Percentiles rank a stretch among this genome's conserved stretches.
These are phyloP conservation scores for Thyatira batis DNA, from an alignment of 2,888 invertebrate species.

Conservation along the genomic window DNA sequence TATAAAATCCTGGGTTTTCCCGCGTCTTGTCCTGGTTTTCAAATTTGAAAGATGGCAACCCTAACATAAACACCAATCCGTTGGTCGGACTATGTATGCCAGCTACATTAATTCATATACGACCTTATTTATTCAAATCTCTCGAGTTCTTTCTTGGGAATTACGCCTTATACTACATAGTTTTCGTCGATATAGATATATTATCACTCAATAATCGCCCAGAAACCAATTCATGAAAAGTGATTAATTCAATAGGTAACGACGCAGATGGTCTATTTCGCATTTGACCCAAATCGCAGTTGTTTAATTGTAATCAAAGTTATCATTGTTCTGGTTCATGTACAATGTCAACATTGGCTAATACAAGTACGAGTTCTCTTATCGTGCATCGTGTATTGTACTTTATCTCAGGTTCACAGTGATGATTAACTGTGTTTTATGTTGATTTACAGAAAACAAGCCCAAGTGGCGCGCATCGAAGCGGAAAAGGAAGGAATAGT, in stretches of 20 bases:
- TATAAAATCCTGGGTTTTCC: no score
- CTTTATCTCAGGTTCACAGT: not conserved
- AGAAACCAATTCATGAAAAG: not conserved
- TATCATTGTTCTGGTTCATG: not conserved
- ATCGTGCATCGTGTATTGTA: not conserved
- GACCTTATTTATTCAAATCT: not conserved
- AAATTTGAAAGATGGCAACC: no score
- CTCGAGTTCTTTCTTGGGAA: not conserved
- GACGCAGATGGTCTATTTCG: not conserved
- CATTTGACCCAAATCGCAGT: not conserved
- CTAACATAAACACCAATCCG: not conserved
- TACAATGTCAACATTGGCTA: not conserved
- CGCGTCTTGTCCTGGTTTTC: no score
- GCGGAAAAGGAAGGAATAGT: constrained; percentile 98
- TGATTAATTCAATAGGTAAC: not conserved
- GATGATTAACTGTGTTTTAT: constrained; percentile 5
- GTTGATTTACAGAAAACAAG: constrained; percentile 91
- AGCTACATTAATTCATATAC: not conserved
- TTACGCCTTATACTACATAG: no score
- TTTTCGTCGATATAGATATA: no score
- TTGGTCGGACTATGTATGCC: not conserved
- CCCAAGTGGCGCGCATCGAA: constrained; percentile 95
- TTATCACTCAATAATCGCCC: no score
- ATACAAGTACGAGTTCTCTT: not conserved
- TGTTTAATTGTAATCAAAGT: not conserved